Evolutionary conservation across 2,113 vertebrate genomes (phyloP).

Genomic region (Varanus komodoensis): DNA sequence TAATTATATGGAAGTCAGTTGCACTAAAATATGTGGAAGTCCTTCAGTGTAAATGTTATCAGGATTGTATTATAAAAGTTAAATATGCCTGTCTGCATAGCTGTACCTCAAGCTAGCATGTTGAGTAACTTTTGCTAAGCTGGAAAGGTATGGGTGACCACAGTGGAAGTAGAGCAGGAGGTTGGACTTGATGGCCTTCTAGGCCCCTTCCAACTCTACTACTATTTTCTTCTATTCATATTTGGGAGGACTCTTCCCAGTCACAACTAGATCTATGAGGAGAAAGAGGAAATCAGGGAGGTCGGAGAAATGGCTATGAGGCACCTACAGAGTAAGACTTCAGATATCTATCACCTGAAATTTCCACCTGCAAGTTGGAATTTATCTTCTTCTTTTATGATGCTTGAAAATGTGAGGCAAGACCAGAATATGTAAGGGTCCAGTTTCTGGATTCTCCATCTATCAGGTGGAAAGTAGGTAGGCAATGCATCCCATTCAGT

Average conservation of each 20-base stretch:
- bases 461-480: background rate
- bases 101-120: too few species aligned
- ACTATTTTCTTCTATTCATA: background rate
- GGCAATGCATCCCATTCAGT: background rate
- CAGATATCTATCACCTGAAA: background rate
- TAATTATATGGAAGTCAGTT: background rate
- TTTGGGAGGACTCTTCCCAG: background rate
- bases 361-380: background rate
- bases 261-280: background rate
- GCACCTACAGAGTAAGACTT: background rate
- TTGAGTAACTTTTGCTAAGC: too few species aligned
- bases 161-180: too few species aligned
- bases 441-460: background rate
- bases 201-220: too few species aligned
- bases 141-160: too few species aligned
- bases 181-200: too few species aligned
- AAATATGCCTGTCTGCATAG: too few species aligned
- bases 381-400: background rate
- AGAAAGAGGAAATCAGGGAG: background rate
- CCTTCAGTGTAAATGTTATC: background rate
- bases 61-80: background rate
- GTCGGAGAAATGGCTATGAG: background rate
- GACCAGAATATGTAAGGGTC: background rate
- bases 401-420: background rate
- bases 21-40: background rate